Percentiles rank a stretch among this genome's conserved stretches.
Evolutionary conservation across 1,140 invertebrate species (phyloP).

Genomic region (Aphelenchoides fujianensis): DNA sequence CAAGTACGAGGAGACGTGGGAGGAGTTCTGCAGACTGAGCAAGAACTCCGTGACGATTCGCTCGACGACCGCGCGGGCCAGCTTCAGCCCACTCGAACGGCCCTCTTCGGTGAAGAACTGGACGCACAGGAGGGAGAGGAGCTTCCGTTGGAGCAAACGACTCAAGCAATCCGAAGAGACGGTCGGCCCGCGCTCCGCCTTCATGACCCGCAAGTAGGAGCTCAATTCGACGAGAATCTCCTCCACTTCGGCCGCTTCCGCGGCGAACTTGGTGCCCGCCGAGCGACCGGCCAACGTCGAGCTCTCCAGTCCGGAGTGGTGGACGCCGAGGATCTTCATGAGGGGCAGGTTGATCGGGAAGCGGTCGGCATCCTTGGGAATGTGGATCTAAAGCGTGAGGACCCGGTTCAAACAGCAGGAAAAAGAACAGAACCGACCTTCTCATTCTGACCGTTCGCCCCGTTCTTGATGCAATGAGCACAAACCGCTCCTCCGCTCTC

Average conservation of each 20-base stretch:
- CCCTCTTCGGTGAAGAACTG: constrained; percentile 68
- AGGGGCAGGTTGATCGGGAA: constrained; percentile 35
- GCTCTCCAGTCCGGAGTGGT: background rate
- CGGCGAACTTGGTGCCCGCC: background rate
- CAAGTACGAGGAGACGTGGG: constrained; percentile 83
- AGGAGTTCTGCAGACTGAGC: constrained; percentile 85
- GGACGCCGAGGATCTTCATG: constrained; percentile 21
- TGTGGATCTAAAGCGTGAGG: constrained; percentile 23
- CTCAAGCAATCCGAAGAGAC: constrained; percentile 68
- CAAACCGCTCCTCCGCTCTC: constrained; percentile 50
- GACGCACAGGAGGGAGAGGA: constrained; percentile 85
- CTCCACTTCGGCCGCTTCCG: constrained; percentile 3
- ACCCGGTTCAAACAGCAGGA: too few species aligned
- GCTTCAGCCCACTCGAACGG: constrained; percentile 67
- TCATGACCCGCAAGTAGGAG: constrained; percentile 36
- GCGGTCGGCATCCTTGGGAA: constrained; percentile 13
- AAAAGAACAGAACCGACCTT: constrained; percentile 27
- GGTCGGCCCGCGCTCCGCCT: constrained; percentile 48
- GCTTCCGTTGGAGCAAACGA: constrained; percentile 88
- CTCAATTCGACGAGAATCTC: constrained; percentile 12
- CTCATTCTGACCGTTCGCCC: constrained; percentile 3
- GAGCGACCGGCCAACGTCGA: background rate
- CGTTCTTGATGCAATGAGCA: constrained; percentile 28
- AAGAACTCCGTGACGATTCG: constrained; percentile 90
- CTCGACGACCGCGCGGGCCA: constrained; percentile 77